Base-by-base conservation (phyloP, 2,113 vertebrate genomes). In the Mirza zaza region DNA sequence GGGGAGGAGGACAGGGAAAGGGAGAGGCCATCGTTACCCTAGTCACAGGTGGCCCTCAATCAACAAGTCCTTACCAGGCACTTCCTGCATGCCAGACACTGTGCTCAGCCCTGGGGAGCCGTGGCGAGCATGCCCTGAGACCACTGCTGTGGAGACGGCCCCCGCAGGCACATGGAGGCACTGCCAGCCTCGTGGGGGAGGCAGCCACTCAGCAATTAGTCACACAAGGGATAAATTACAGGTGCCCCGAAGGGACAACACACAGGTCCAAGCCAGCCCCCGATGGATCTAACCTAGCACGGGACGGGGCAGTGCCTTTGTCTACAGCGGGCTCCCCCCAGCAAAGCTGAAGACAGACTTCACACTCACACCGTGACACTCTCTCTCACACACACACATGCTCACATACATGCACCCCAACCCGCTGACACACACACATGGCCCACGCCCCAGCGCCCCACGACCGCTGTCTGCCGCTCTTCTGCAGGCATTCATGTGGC, bases 201-300 rank as follows among this genome's bases (percentile, higher is more conserved):
- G 10, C 21, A 76, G 29, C 52, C 84, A 57, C 92, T 83, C 7
- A 25, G 36, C n/a, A n/a, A 63, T 42, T 76, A 34, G 27, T 77
- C 80, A 73, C 45, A 57, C 85, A 17, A 45, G 75, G 7, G 45
- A 39, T 8, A 65, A 76, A 50, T 59, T 42, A 61, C 48, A 77
- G 32, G 48, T 77, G 48, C 32, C 27, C 8, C 1, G 21, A 82
- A 81, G 59, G 21, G 34, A 57, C 48, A 48, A 48, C 6, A 17
- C 8, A 17, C 39, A 65, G 14, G 61, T 52, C 79, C 34, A 32
- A 18, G 59, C 29, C 55, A 67, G 63, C 23, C 70, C 27, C 75
- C 36, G 1, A 8, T 2, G 34, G 34, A 25, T n/a, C 17, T 36
- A 48, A 67, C 17, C 39, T 29, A 29, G 20, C 15, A 1, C 0